Base-by-base conservation (phyloP, 2,113 vertebrate species). In the Semnornis frantzii region DNA sequence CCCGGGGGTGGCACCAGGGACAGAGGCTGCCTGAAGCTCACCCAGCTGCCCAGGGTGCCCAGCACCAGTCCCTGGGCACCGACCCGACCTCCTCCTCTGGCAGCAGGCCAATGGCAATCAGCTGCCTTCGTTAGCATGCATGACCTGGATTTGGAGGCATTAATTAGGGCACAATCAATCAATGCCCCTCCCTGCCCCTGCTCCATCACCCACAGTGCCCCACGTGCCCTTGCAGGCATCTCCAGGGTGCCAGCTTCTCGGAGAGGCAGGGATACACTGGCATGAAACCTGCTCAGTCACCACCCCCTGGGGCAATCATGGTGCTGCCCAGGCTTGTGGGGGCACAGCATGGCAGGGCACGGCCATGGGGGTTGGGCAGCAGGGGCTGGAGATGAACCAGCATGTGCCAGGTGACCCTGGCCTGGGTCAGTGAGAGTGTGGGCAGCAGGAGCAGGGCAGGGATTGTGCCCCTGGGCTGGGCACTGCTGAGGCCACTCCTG, bases 111-210 rank as follows among this genome's bases (percentile, higher is more conserved):
- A 42, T 86, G 91, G 86, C 64, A 73, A 93, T 33, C 68, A 50
- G 60, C 82, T 37, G 46, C 69, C 74, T 59, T 63, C 73, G 5
- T 96, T 93, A 93, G 33, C 86, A 86, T 18, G 88, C 92, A 34
- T 93, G 94, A 95, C 84, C 94, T 92, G 89, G 93, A 94, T 93
- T 89, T 3, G 37, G 54, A 80, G 58, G 27, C 21, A 48, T 75
- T 92, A 84, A 95, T 95, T 94, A 94, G 87, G 70, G n/a, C 39
- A 4, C 21, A 31, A 94, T 90, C 89, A 92, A 95, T 92, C 37
- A 64, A 85, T 1, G 6, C 77, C n/a, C 70, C 72, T 60, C 39
- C 58, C 37, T 37, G 10, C 4, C 58, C 0, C 0, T 13, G 2
- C 23, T 14, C 83, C 68, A 2, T 30, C 58, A 3, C 34, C 0